A percentile compares a stretch with the other conserved stretches of the same genome.
phyloP scores from a whole-genome alignment of 2,113 vertebrate species.

The Lepisosteus oculatus region DNA sequence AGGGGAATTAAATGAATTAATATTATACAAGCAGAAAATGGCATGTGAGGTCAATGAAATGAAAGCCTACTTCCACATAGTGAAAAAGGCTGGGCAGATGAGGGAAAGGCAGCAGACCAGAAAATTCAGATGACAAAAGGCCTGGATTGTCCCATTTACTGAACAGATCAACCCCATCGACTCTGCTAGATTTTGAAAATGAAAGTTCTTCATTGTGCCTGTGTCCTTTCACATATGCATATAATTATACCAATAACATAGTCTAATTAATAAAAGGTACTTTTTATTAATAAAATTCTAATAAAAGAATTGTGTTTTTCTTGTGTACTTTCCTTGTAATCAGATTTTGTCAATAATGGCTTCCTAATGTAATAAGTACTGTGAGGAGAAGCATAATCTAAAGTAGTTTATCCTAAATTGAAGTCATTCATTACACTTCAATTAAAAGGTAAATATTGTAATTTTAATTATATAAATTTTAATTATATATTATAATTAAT shows the following conservation, averaged over 20 bases:
- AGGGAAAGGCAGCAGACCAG: slow-evolving; percentile 19
- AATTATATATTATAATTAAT: too few species aligned
- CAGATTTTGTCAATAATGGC: not conserved
- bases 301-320: not conserved
- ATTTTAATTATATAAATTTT: too few species aligned
- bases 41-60: slow-evolving; percentile 16
- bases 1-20: slow-evolving; percentile 7
- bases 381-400: too few species aligned
- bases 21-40: slow-evolving; percentile 5
- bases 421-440: too few species aligned
- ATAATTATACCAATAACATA: slow-evolving; percentile 2
- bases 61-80: slow-evolving; percentile 4
- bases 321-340: not conserved
- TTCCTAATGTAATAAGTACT: too few species aligned
- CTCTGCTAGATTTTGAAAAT: slow-evolving; percentile 3
- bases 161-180: not conserved
- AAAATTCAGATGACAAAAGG: slow-evolving; percentile 22
- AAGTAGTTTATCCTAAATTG: too few species aligned
- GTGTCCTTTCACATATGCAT: slow-evolving; percentile 10
- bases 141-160: not conserved
- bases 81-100: not conserved
- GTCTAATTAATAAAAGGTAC: not conserved
- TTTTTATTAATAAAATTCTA: too few species aligned
- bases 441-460: too few species aligned
- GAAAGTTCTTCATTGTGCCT: not conserved